These are phyloP conservation scores for Blera fallax DNA, from an alignment of 2,888 invertebrate genomes.

Conservation along the genomic window DNA sequence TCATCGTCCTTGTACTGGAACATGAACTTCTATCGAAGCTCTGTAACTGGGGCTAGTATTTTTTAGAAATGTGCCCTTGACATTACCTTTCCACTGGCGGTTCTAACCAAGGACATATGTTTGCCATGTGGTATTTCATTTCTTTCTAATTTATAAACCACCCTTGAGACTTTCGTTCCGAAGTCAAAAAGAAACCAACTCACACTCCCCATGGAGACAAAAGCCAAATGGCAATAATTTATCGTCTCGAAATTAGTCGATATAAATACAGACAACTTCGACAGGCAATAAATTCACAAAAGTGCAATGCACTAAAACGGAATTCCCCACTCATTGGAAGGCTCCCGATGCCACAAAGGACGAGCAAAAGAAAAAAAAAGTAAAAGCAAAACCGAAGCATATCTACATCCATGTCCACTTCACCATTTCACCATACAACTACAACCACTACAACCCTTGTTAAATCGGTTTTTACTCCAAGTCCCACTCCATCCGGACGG, in stretches of 20 bases:
- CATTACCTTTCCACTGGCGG: not conserved
- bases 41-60: too few species aligned
- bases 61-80: not conserved
- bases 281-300: slow-evolving; percentile 68
- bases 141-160: not conserved
- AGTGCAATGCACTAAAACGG: slow-evolving; percentile 71
- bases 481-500: not conserved
- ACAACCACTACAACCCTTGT: slow-evolving; percentile 35
- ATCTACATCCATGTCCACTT: slow-evolving; percentile 15
- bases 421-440: slow-evolving; percentile 23
- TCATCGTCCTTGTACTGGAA: too few species aligned
- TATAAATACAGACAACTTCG: slow-evolving; percentile 71
- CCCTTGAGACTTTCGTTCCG: not conserved
- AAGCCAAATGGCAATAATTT: slow-evolving; percentile 66
- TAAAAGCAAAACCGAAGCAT: slow-evolving; percentile 6
- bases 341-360: slow-evolving; percentile 2
- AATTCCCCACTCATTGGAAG: slow-evolving; percentile 35
- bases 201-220: slow-evolving; percentile 38
- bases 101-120: not conserved
- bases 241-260: slow-evolving; percentile 70
- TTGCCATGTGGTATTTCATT: not conserved
- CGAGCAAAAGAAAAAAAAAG: too few species aligned
- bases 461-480: slow-evolving; percentile 25
- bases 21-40: too few species aligned
- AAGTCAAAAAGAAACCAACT: slow-evolving; percentile 16